Evolutionary conservation across 2,113 vertebrate genomes (phyloP).

Genomic region (Gnathonemus echidnorhynchus): DNA sequence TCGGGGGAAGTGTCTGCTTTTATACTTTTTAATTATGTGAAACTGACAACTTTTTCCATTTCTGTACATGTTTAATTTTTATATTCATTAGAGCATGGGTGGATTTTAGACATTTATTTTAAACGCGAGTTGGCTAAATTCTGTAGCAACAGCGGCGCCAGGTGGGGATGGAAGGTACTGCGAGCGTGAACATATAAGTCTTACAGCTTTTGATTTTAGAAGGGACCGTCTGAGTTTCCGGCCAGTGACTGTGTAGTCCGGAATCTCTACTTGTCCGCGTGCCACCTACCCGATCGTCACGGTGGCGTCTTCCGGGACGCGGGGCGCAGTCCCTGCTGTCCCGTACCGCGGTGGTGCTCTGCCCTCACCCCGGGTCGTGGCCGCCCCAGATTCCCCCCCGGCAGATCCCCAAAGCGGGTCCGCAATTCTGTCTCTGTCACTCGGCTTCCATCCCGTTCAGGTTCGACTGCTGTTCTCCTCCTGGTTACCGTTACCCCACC

Average conservation of each 20-base stretch:
- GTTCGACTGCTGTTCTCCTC: not conserved
- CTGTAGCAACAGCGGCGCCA: not conserved
- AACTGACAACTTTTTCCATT: constrained; percentile 15
- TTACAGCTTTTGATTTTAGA: constrained; percentile 16
- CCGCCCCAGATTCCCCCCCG: not conserved
- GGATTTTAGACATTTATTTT: constrained; percentile 18
- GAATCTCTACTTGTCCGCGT: not conserved
- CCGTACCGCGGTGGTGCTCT: not conserved
- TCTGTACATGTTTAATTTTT: constrained; percentile 19
- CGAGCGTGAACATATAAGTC: not conserved
- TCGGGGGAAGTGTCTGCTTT: constrained; percentile 11
- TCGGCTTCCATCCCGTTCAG: not conserved
- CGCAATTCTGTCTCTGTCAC: not conserved
- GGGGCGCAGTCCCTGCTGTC: not conserved
- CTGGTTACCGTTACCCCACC: not conserved
- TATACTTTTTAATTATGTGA: constrained; percentile 25
- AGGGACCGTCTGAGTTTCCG: not conserved
- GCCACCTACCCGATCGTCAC: not conserved
- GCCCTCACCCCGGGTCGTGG: not conserved
- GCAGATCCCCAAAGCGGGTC: not conserved
- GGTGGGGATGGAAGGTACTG: not conserved
- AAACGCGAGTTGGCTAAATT: not conserved
- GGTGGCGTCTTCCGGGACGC: not conserved
- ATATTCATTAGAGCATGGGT: constrained; percentile 7
- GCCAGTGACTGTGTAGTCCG: not conserved